Conservation (phyloP, 1,140 invertebrate genomes). For the Batillaria attramentaria region DNA sequence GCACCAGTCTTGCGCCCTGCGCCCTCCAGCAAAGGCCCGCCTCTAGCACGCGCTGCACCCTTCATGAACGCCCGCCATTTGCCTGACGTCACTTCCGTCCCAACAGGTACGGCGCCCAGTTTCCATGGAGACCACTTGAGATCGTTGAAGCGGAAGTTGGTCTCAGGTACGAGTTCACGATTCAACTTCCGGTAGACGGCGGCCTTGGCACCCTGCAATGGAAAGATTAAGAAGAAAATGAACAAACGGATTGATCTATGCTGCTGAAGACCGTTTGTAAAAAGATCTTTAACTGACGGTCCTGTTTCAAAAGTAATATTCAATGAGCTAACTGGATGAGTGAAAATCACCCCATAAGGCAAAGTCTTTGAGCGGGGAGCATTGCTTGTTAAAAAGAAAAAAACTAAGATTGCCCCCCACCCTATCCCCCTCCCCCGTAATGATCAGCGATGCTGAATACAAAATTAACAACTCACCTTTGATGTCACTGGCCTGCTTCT, state of each 20-base stretch:
- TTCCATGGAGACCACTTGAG: slow-evolving; percentile 29
- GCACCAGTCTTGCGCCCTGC: not conserved
- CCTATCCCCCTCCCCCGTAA: no score
- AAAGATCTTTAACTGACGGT: no score
- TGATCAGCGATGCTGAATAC: no score
- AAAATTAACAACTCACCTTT: no score
- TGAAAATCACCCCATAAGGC: no score
- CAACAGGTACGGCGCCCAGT: slow-evolving; percentile 10
- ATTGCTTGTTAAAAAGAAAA: no score
- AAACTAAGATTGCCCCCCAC: no score
- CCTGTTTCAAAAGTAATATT: no score
- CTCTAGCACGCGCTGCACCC: not conserved
- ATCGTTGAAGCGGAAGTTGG: slow-evolving; percentile 41
- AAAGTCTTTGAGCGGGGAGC: no score
- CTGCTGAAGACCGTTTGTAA: no score
- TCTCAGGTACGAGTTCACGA: slow-evolving; percentile 43
- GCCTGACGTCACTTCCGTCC: not conserved
- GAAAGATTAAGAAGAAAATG: not conserved
- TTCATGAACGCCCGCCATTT: slow-evolving; percentile 17
- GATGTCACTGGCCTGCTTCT: not conserved
- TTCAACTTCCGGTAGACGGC: slow-evolving; percentile 34
- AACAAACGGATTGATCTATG: no score
- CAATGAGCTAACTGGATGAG: no score
- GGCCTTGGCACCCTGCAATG: not conserved
- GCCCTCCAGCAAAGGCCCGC: not conserved